phyloP scores from a whole-genome alignment of 2,888 invertebrate species.

The Girardia tigrina region DNA sequence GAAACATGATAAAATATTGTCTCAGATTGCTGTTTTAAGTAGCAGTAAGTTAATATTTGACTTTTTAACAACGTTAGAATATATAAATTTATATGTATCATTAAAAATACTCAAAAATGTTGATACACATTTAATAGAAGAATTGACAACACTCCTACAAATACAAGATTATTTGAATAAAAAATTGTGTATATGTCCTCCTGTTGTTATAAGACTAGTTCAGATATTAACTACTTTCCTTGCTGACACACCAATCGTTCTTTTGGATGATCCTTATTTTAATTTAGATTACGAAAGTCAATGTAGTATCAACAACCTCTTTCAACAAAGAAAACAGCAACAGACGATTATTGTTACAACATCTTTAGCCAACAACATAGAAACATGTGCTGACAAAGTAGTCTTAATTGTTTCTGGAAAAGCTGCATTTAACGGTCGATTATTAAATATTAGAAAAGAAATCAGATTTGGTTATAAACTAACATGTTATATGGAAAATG shows the following conservation, averaged over 20 bases:
- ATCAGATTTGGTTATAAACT: neutral
- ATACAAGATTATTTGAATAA: neutral
- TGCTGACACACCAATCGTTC: neutral
- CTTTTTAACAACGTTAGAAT: neutral
- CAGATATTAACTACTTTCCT: neutral
- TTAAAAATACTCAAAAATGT: neutral
- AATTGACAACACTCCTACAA: neutral
- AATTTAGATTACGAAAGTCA: neutral
- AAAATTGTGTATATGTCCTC: neutral
- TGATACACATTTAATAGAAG: neutral
- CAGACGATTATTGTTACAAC: neutral
- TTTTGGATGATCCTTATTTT: neutral
- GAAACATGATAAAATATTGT: neutral
- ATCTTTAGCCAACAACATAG: neutral
- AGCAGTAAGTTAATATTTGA: neutral
- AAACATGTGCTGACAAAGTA: constrained; percentile 3
- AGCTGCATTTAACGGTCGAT: neutral
- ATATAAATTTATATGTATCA: neutral
- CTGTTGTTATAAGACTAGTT: neutral
- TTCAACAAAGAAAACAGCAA: neutral
- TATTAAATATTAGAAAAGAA: neutral
- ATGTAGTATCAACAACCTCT: neutral
- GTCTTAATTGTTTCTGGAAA: neutral
- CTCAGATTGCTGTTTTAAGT: neutral
- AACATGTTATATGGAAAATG: neutral